Evolutionary conservation across 2,113 vertebrate species (phyloP), one percentile per base, ranked within the genome.

Genomic region (Microcebus murinus): DNA sequence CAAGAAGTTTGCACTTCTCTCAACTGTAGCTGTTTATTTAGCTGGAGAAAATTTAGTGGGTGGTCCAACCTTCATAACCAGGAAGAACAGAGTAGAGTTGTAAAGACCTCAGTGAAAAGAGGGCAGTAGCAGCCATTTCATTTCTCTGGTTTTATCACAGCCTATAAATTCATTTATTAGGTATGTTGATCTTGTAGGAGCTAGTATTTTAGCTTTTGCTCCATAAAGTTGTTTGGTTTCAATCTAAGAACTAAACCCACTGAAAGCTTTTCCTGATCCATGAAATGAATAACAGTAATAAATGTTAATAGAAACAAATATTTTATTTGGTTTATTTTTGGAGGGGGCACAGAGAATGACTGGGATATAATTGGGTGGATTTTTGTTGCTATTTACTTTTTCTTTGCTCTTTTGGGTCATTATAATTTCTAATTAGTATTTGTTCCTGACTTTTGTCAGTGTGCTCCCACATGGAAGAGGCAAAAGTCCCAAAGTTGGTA

Each of bases 11-110:
- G 80, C 25, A 55, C 48, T 86, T 95, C 80, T 93, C 27, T 85
- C n/a, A 2, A 42, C 93, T 96, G 25, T 48, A 61, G 65, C 93
- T 95, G 52, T 97, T 96, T 97, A 76, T 91, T 97, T 97, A 96
- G 86, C 91, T 96, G 86, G 70, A 87, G 63, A 74, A 91, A 71
- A 84, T 96, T 45, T 80, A 87, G 79, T 96, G 95, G 89, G 89
- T 95, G 93, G 96, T 80, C 87, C 61, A 63, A 2, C 8, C 39
- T 52, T 76, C 61, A 70, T 29, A 71, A 95, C 48, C 10, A 18
- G 73, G 39, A n/a, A 91, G 83, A 65, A 29, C 13, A 63, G 79
- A 95, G n/a, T 42, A 48, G 59, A 36, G 36, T 21, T 87, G 34
- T 87, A 79, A 77, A 89, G 65, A 2, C 17, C 23, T 77, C 63